Evolutionary conservation across 2,113 vertebrate species (phyloP).

Genomic region (Pluvianellus socialis): DNA sequence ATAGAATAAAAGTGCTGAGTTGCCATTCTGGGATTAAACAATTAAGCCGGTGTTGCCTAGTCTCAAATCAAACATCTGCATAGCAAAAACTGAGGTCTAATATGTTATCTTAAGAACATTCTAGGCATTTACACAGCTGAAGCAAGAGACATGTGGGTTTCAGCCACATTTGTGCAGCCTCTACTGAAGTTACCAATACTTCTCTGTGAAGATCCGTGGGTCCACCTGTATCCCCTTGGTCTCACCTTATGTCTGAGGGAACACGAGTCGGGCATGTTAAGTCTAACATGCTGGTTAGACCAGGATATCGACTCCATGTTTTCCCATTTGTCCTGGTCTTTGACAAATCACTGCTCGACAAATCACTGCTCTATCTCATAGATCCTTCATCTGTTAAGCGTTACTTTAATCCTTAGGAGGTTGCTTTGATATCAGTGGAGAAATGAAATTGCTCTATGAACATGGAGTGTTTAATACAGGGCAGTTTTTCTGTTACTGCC

Average conservation of each 20-base stretch:
- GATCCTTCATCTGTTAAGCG: not conserved
- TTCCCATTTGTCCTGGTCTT: not conserved
- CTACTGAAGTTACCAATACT: not conserved
- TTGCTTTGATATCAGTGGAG: not conserved
- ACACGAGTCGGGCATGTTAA: not conserved
- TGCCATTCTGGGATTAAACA: not conserved
- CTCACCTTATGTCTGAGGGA: not conserved
- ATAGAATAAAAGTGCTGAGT: not conserved
- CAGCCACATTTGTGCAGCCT: not conserved
- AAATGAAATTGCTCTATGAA: not conserved
- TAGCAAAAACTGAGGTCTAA: not conserved
- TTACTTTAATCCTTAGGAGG: not conserved
- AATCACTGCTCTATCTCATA: not conserved
- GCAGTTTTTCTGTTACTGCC: not conserved
- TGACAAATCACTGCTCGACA: not conserved
- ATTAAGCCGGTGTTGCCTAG: not conserved
- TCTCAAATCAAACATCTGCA: not conserved
- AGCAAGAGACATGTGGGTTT: not conserved
- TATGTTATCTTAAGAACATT: not conserved
- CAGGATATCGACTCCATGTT: not conserved
- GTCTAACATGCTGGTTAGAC: not conserved
- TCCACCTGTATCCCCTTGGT: not conserved
- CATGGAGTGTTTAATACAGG: rapidly evolving
- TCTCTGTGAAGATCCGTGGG: not conserved
- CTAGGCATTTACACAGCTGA: not conserved